phyloP scores from a whole-genome alignment of 2,113 vertebrate genomes.

The Lipophrys pholis region DNA sequence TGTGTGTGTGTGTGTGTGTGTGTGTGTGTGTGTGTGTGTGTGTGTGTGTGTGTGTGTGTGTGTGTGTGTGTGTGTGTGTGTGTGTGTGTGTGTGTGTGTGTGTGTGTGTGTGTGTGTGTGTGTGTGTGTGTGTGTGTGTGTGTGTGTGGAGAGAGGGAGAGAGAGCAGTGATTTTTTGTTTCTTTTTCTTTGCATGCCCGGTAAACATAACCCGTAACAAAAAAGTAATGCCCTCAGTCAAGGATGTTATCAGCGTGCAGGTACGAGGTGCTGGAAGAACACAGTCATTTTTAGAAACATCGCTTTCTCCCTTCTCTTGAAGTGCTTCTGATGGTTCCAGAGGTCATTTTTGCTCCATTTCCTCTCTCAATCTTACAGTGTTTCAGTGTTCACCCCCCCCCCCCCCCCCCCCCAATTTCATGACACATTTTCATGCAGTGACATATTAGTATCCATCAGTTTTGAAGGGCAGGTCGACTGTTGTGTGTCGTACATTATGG shows the following conservation, averaged over 20 bases:
- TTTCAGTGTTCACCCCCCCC: slow-evolving; percentile 37
- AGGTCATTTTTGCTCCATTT: slow-evolving; percentile 63
- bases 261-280: slow-evolving; percentile 33
- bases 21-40: no score
- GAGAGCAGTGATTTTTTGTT: slow-evolving; percentile 47
- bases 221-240: slow-evolving; percentile 1
- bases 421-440: slow-evolving; percentile 67
- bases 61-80: no score
- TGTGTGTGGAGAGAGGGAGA: no score
- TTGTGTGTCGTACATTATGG: slow-evolving; percentile 65
- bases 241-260: slow-evolving; percentile 16
- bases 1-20: no score
- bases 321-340: slow-evolving; percentile 32
- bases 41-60: no score
- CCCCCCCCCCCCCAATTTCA: slow-evolving; percentile 24
- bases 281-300: slow-evolving; percentile 47
- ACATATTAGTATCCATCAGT: slow-evolving; percentile 73
- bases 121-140: no score
- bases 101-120: no score
- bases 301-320: slow-evolving; percentile 4
- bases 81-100: no score
- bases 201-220: slow-evolving; percentile 29
- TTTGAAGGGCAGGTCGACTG: slow-evolving; percentile 74
- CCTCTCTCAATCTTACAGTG: slow-evolving; percentile 30
- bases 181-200: slow-evolving; percentile 33